These are phyloP conservation scores for Streptopelia turtur DNA, from an alignment of 2,797 vertebrate genomes.

Conservation along the genomic window DNA sequence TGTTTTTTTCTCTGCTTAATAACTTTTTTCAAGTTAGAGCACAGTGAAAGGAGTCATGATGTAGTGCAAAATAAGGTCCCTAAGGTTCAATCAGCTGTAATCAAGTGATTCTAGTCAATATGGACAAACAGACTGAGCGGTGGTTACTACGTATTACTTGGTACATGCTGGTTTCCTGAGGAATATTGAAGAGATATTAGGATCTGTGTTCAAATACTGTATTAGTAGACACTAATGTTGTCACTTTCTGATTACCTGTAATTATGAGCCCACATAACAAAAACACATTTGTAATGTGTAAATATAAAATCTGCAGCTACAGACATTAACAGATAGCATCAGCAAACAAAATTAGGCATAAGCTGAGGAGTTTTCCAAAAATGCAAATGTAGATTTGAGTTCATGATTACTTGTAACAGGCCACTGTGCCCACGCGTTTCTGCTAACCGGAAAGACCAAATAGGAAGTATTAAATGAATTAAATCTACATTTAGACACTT, in stretches of 20 bases:
- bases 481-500: background rate
- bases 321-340: background rate
- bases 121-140: background rate
- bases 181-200: background rate
- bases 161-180: background rate
- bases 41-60: background rate
- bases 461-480: background rate
- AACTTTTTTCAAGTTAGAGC: background rate
- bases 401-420: background rate
- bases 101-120: background rate
- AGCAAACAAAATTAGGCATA: background rate
- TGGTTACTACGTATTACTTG: background rate
- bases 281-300: background rate
- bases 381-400: background rate
- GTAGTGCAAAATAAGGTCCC: background rate
- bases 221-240: background rate
- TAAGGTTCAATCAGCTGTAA: background rate
- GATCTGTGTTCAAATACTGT: background rate
- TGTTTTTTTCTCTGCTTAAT: background rate
- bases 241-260: background rate
- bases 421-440: background rate
- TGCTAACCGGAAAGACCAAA: background rate
- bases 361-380: background rate
- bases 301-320: background rate
- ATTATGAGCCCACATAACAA: background rate